Conservation (phyloP, 2,113 vertebrate genomes). For the Halcyon malimbica region DNA sequence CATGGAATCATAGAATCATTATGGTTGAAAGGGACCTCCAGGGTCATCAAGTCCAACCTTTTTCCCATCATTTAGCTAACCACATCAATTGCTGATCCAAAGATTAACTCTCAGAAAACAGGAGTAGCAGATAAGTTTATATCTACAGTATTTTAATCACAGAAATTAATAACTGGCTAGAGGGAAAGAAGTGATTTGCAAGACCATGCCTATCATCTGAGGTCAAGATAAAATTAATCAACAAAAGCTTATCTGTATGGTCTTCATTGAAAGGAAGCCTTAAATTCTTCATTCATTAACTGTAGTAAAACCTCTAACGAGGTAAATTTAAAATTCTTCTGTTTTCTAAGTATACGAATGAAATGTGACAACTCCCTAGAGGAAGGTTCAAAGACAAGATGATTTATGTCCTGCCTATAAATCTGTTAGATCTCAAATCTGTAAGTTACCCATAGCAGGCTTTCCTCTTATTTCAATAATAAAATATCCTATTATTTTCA, state of each 20-base stretch:
- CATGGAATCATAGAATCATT: too few relatives aligned
- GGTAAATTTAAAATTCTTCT: background rate
- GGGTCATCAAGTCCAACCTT: too few relatives aligned
- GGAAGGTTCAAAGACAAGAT: background rate
- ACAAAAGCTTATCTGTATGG: background rate
- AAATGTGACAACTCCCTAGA: background rate
- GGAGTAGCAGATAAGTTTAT: background rate
- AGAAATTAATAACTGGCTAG: conserved; percentile 49
- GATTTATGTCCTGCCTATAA: background rate
- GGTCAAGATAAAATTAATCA: conserved; percentile 18
- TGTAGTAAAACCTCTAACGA: background rate
- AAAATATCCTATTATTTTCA: background rate
- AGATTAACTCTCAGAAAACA: conserved; percentile 24
- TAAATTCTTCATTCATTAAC: conserved; percentile 17
- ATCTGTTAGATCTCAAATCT: background rate
- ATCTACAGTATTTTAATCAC: background rate
- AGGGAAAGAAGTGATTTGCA: background rate
- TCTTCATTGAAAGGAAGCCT: background rate
- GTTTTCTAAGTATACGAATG: background rate
- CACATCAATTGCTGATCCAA: conserved; percentile 5
- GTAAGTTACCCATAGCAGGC: background rate
- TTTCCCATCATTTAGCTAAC: too few relatives aligned
- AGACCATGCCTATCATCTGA: background rate
- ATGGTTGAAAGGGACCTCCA: too few relatives aligned
- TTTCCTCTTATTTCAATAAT: background rate